Evolutionary conservation across 2,797 vertebrate species (phyloP).

Genomic region (Simalia tracyae): DNA sequence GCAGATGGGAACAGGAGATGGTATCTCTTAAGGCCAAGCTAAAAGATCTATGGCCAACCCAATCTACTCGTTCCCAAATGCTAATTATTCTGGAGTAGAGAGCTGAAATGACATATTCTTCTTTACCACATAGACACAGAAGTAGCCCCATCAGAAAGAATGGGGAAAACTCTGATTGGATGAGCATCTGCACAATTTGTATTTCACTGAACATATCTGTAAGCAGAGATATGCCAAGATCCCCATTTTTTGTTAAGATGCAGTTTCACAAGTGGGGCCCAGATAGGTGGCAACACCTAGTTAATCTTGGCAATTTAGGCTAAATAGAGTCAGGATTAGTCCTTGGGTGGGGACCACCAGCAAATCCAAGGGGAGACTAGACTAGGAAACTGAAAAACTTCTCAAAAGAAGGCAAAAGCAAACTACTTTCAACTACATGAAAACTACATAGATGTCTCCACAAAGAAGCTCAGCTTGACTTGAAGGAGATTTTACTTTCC

Average conservation of each 20-base stretch:
- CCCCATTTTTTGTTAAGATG: background rate
- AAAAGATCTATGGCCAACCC: background rate
- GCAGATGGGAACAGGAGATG: background rate
- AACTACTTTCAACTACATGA: background rate
- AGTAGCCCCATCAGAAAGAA: background rate
- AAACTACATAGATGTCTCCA: too few species aligned
- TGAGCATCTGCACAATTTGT: background rate
- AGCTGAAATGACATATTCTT: background rate
- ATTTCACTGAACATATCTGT: background rate
- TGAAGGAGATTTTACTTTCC: too few species aligned
- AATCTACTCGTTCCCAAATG: background rate
- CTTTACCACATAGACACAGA: background rate
- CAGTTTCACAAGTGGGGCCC: background rate
- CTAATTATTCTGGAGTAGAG: background rate
- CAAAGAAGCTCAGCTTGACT: too few species aligned
- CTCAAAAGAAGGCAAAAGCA: background rate
- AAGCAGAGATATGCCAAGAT: too few species aligned
- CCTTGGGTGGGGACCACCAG: too few species aligned
- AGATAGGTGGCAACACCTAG: background rate
- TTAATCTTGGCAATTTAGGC: background rate
- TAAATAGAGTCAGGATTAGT: background rate
- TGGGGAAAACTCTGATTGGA: background rate
- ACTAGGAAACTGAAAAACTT: background rate
- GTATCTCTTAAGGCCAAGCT: background rate
- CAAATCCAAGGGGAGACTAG: background rate